Evolutionary conservation across 2,888 invertebrate species (phyloP), one percentile per base, ranked within the genome.

Genomic region (Rhabditoides inermis): DNA sequence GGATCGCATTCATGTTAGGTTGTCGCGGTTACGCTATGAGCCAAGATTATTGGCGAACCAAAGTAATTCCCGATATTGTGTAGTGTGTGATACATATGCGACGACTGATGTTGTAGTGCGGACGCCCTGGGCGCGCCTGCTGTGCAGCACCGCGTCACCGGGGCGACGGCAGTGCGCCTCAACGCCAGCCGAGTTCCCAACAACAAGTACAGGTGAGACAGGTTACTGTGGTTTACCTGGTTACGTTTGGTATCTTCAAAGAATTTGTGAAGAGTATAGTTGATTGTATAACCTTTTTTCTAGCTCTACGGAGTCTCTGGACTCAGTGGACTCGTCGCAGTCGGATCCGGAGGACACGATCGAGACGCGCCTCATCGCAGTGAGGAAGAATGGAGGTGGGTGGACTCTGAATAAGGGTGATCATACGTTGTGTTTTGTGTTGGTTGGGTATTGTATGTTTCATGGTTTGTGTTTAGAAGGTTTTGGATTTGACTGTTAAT

Each of bases 361-460:
- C 45, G 69, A 76, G 40, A 63, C 69, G 32, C 56, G 65, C 23
- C 56, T 73, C 23, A 63, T 74, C 47, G 70, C 73, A 7, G 61
- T 6, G 30, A 18, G 15, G 1, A 39, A 39, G 39, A 30, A n/a
- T 3, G 42, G 23, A 27, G 26, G 25, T 25, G 32, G 15, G 6
- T 6, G 32, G 7, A 15, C 28, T 3, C 25, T n/a, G 27, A 26
- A 12, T 26, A 12, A 15, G 41, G 41, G 7, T 5, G 41, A 41
- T 20, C 22, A 26, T 41, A 22, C 25, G 15, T 15, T 41, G 23
- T 18, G 12, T 5, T 12, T 18, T 42, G 15, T 27, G 28, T 35
- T 32, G n/a, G 40, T 44, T 26, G 23, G 15, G 22, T 22, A 25
- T 26, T 15, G 7, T n/a, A n/a, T n/a, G n/a, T n/a, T n/a, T n/a